A percentile compares a stretch with the other conserved stretches of the same genome.
Evolutionary conservation across 2,888 invertebrate species (phyloP).

Genomic region (Cremastobaeus sp.): DNA sequence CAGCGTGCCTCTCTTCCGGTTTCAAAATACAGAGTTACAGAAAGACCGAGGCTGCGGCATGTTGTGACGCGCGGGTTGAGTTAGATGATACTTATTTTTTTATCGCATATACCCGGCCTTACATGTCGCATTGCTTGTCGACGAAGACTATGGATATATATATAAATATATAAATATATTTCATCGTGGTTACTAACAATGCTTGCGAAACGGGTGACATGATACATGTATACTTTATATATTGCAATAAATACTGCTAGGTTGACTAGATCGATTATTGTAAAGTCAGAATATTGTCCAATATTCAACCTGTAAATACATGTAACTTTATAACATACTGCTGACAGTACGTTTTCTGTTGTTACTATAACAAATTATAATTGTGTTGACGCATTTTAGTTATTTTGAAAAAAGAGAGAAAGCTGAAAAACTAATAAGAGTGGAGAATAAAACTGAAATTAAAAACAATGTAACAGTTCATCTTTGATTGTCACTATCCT

Average conservation of each 20-base stretch:
- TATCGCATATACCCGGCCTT: slow-evolving; percentile 44
- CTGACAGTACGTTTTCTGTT: neutral
- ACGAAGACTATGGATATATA: slow-evolving; percentile 44
- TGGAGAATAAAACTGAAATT: too few species aligned
- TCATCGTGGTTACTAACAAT: slow-evolving; percentile 50
- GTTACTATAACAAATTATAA: neutral
- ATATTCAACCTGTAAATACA: slow-evolving; percentile 49
- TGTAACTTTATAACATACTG: slow-evolving; percentile 43
- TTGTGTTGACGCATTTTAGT: neutral
- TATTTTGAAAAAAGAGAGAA: too few species aligned
- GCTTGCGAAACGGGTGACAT: slow-evolving; percentile 58
- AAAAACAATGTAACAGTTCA: too few species aligned
- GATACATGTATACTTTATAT: slow-evolving; percentile 59
- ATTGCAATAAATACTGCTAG: slow-evolving; percentile 57
- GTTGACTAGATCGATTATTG: slow-evolving; percentile 52
- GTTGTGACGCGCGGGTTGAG: slow-evolving; percentile 29
- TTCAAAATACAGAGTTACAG: slow-evolving; percentile 4
- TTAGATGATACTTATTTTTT: slow-evolving; percentile 61
- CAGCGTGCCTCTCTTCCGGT: slow-evolving; percentile 45
- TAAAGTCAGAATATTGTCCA: slow-evolving; percentile 51
- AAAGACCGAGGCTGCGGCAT: slow-evolving; percentile 45
- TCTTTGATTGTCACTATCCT: too few species aligned
- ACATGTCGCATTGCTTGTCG: slow-evolving; percentile 49
- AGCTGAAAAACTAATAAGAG: too few species aligned
- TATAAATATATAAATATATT: slow-evolving; percentile 46